Evolutionary conservation across 1,140 invertebrate species (phyloP), one percentile per base, ranked within the genome.

Genomic region (Cydia pomonella): DNA sequence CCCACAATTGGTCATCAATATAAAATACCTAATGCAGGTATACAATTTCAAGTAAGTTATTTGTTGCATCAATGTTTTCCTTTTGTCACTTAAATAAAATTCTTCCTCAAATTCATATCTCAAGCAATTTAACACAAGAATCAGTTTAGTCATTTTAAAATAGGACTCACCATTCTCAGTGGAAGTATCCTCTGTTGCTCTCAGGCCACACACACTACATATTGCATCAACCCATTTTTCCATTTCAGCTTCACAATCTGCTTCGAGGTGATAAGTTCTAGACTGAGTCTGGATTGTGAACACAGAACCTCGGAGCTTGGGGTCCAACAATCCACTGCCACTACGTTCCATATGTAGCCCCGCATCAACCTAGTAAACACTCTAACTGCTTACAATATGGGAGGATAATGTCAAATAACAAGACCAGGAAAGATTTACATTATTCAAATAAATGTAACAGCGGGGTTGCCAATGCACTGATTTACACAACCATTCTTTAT

Each of bases 141-240:
- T 7, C 7, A 44, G 41, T 3, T 59, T 23, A 21, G 7, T 23
- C n/a, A 66, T n/a, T 41, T 75, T 10, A 64, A 16, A 76, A 53
- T 29, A 77, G 69, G 23, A 76, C 80, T 83, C 79, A 88, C 86
- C 87, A 7, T 83, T 44, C 25, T 73, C 80, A 72, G 79, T 79
- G 7, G 80, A 69, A 63, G 97, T 95, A 74, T 97, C 96, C 81
- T 96, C 96, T 33, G 95, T 96, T 2, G 96, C 95, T 88, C 97
- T 97, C 53, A 99, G 93, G 21, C 97, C 97, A 94, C 98, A 99
- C 50, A 98, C 97, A 93, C 97, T 95, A 91, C 98, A 99, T 75
- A 99, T 97, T 80, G 96, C 97, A 85, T 97, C 96, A 0, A 99
- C 98, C 98, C 98, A 99, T 87, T 96, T 97, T 79, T 97, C 97